Evolutionary conservation across 2,797 vertebrate genomes (phyloP), one percentile per base, ranked within the genome.

Genomic region (Antrozous pallidus): DNA sequence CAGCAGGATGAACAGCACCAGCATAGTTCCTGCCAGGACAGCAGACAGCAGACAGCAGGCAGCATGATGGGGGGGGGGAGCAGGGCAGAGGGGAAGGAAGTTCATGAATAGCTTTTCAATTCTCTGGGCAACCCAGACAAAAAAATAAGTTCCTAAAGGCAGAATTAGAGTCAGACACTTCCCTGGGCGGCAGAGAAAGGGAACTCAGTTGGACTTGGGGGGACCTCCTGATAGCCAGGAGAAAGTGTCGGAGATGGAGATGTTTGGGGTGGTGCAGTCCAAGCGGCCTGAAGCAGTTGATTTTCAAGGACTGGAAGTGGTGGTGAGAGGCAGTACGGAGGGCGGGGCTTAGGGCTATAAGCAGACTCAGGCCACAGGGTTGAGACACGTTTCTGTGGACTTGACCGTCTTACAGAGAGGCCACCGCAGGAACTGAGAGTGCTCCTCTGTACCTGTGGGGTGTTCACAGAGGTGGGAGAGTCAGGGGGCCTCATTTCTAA

Each of bases 1-100:
- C 70, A 97, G 74, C 90, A 97, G 47, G 78, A 94, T 11, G n/a
- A 90, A 88, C 54, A 96, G 75, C 42, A 97, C 58, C 89, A 96
- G 56, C 91, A 95, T 73, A 0, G 42, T 93, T 67, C 92, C 96
- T 97, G 91, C 14, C 0, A 28, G 83, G 73, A 40, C 42, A 85
- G 90, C 61, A 73, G 65, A 75, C n/a, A n/a, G n/a, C n/a, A n/a
- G 42, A 42, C 3, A 20, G 92, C 3, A 22, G 2, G 16, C 12
- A 22, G 17, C 0, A 3, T 58, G 69, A 58, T 13, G 42, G 40
- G 65, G 63, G 42, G 40, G 65, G 63, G n/a, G n/a, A 54, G 56
- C 22, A 71, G 51, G 40, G 20, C 6, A 10, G 70, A n/a, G n/a
- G 36, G 26, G 11, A 22, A 45, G 81, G 75, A 49, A n/a, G 36